Base-by-base conservation (phyloP, 2,113 vertebrate species). In the Pteruthius melanotis region DNA sequence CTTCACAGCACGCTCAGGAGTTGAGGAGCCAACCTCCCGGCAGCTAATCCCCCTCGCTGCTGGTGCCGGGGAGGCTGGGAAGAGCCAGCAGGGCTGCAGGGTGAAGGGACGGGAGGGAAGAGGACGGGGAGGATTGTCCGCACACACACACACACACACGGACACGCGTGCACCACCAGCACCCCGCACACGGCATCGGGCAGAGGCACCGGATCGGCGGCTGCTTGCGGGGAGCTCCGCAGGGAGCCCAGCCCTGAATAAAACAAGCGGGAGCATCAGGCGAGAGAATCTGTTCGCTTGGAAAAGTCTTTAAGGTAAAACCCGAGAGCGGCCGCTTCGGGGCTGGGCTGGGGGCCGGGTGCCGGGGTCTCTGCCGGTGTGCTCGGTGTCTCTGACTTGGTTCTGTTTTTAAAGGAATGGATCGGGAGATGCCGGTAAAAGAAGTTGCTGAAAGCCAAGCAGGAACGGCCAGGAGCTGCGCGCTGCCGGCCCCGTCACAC, bases 231-330 rank as follows among this genome's bases (percentile, higher is more conserved):
- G 61, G 84, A 91, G 72, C 31, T 82, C 83, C 17, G 17, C 3
- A 4, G 31, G 87, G 79, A 91, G 71, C 78, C 11, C 23, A 11
- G 81, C 28, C 15, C 56, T 10, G 39, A 44, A 31, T 39, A 40
- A 28, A 91, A 39, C 87, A 14, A 49, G 52, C 93, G 3, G 54
- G 76, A 92, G 84, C 90, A 27, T 12, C 76, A 21, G 68, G 31
- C 6, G 6, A 80, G 27, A 28, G 3, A 42, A 79, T 68, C 81
- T 10, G 19, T 5, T 53, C 9, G 6, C 47, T 50, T 7, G 52
- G 30, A 16, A 40, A 94, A 96, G 93, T 94, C 82, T 31, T 6
- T 4, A 59, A 90, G 94, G 94, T 91, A 97, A 96, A 92, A 83
- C 11, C 64, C 8, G 6, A 63, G 23, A 49, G 26, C 19, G 3